Conservation (phyloP, 2,113 vertebrate species). For the Saimiri boliviensis region DNA sequence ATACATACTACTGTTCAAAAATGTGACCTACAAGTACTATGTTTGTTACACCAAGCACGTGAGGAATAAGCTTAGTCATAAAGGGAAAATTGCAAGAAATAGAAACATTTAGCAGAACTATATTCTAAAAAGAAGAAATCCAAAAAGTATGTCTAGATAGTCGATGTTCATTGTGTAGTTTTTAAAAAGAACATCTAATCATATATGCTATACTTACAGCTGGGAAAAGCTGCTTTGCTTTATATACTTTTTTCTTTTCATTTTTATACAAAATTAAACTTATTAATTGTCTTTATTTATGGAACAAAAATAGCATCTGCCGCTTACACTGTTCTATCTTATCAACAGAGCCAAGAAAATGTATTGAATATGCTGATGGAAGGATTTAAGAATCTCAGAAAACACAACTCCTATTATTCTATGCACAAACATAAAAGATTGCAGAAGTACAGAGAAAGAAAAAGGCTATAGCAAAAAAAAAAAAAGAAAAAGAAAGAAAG, state of each 20-base stretch:
- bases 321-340: constrained; percentile 29
- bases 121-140: constrained; percentile 62
- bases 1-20: not conserved
- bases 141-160: constrained; percentile 41
- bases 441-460: constrained; percentile 52
- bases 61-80: constrained; percentile 34
- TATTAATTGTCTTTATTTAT: constrained; percentile 71
- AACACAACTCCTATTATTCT: not conserved
- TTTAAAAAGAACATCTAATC: constrained; percentile 69
- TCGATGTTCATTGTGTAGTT: constrained; percentile 2
- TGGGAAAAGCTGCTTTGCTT: constrained; percentile 45
- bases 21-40: not conserved
- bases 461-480: not conserved
- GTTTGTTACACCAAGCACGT: constrained; percentile 45
- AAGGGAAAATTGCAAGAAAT: constrained; percentile 52
- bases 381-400: constrained; percentile 40
- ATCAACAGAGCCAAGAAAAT: constrained; percentile 50
- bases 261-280: constrained; percentile 58
- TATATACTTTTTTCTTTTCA: constrained; percentile 21
- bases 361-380: not conserved
- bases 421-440: constrained; percentile 57
- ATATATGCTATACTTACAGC: not conserved
- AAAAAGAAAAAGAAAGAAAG: not conserved
- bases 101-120: constrained; percentile 52
- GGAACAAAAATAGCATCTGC: constrained; percentile 63